These are phyloP conservation scores for Saxicola maurus DNA, from an alignment of 2,797 vertebrate species.

Conservation along the genomic window DNA sequence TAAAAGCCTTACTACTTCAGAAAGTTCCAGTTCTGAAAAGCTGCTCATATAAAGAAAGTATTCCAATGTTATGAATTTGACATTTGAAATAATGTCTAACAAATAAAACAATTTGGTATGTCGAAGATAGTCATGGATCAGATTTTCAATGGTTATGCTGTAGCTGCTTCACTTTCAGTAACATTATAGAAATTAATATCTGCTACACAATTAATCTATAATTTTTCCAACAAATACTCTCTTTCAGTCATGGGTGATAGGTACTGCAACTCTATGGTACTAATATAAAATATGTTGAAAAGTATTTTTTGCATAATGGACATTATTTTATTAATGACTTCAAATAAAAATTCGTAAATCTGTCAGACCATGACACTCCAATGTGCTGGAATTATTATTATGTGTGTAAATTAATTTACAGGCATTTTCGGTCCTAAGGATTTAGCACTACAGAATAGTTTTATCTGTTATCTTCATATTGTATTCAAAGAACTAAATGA, in stretches of 20 bases:
- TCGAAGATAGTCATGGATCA: neutral
- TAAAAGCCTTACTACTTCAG: neutral
- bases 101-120: neutral
- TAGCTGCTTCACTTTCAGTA: neutral
- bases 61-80: neutral
- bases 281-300: neutral
- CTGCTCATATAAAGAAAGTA: neutral
- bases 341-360: neutral
- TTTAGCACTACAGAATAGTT: neutral
- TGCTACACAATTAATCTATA: neutral
- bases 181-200: neutral
- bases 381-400: neutral
- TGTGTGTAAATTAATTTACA: neutral
- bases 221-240: neutral
- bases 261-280: neutral
- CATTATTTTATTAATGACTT: neutral
- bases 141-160: neutral
- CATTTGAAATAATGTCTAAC: neutral
- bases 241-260: neutral
- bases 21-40: neutral
- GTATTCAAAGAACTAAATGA: constrained; percentile 29
- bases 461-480: constrained; percentile 31
- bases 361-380: neutral
- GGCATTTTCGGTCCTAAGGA: neutral
- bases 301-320: neutral